These are phyloP conservation scores for Drosophila simulans DNA, from an alignment of 1,140 invertebrate genomes.

Conservation along the genomic window DNA sequence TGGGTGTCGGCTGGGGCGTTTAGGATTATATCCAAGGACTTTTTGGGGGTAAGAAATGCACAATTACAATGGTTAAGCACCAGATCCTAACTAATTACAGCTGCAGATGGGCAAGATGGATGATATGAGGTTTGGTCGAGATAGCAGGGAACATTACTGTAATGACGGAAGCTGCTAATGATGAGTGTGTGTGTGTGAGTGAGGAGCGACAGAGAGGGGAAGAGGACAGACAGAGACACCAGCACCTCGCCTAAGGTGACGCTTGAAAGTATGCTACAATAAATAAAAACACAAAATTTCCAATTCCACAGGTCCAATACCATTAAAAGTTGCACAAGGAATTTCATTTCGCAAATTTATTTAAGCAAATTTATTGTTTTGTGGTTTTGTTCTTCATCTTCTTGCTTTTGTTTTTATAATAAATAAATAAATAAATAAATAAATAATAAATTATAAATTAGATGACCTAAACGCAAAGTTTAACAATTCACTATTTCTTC, in stretches of 20 bases:
- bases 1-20: background rate
- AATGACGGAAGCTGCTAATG: constrained; percentile 36
- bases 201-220: constrained; percentile 6
- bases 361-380: constrained; percentile 71
- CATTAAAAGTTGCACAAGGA: constrained; percentile 70
- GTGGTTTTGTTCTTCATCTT: constrained; percentile 39
- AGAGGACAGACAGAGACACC: constrained; percentile 4
- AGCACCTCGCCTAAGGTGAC: constrained; percentile 56
- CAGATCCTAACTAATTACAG: constrained; percentile 54
- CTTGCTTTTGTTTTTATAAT: constrained; percentile 72
- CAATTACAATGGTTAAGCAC: constrained; percentile 22
- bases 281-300: constrained; percentile 65
- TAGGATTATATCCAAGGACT: background rate
- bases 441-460: constrained; percentile 81
- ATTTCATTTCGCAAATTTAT: constrained; percentile 80
- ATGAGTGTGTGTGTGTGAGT: constrained; percentile 9
- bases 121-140: constrained; percentile 20
- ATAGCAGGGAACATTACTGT: constrained; percentile 24
- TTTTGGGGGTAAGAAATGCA: constrained; percentile 6
- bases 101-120: constrained; percentile 23
- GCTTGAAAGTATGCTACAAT: constrained; percentile 65
- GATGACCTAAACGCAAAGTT: constrained; percentile 78
- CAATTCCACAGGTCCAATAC: constrained; percentile 56
- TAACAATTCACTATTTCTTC: constrained; percentile 57
- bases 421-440: constrained; percentile 83